Percentiles rank a stretch among this genome's conserved stretches.
These are phyloP conservation scores for Telmatherina bonti DNA, from an alignment of 2,797 vertebrate genomes.

Conservation along the genomic window DNA sequence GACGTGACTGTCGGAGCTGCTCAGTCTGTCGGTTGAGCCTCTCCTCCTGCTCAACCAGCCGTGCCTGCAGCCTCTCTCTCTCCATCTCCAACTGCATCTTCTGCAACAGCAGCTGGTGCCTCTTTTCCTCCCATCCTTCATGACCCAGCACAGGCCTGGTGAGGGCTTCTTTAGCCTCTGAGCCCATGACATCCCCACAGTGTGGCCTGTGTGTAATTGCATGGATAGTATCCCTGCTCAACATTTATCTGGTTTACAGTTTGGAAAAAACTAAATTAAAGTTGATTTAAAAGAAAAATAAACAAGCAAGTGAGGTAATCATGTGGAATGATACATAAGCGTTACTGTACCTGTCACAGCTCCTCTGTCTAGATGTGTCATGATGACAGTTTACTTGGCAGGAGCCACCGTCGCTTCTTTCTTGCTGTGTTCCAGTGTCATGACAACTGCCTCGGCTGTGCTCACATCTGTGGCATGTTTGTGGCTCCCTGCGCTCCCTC, in stretches of 20 bases:
- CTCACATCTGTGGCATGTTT: conserved; percentile 25
- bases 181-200: conserved; percentile 6
- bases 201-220: conserved; percentile 34
- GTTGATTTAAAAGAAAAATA: too few relatives aligned
- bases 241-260: background rate
- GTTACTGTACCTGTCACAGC: conserved; percentile 53
- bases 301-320: background rate
- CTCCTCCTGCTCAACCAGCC: conserved; percentile 91
- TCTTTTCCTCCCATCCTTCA: conserved; percentile 87
- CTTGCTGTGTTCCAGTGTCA: conserved; percentile 32
- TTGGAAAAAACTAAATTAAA: background rate
- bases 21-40: conserved; percentile 88
- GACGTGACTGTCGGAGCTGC: conserved; percentile 84
- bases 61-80: conserved; percentile 89
- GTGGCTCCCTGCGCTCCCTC: conserved; percentile 33
- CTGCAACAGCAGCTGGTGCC: conserved; percentile 89
- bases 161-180: conserved; percentile 43
- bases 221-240: background rate
- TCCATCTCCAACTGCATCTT: conserved; percentile 94
- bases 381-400: conserved; percentile 7
- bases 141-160: conserved; percentile 65
- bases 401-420: conserved; percentile 13
- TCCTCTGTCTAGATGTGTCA: conserved; percentile 22
- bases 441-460: conserved; percentile 31
- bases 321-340: background rate